These are phyloP conservation scores for Drosophila neotestacea DNA, from an alignment of 2,888 invertebrate species.

Conservation along the genomic window DNA sequence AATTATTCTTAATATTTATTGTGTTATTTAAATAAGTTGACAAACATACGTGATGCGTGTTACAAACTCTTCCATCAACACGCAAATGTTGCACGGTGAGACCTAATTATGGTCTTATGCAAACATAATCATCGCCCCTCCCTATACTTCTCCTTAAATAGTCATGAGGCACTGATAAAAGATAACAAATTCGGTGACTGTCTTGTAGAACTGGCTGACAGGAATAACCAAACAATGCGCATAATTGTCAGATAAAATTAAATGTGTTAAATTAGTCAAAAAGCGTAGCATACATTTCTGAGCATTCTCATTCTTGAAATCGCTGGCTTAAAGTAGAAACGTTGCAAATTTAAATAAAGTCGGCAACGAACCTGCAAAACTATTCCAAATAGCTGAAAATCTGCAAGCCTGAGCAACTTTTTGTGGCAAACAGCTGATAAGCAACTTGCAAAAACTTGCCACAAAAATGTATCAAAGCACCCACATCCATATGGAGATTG, in stretches of 20 bases:
- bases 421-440: background rate
- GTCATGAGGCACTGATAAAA: slow-evolving; percentile 42
- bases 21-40: slow-evolving; percentile 34
- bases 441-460: background rate
- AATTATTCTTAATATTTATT: slow-evolving; percentile 52
- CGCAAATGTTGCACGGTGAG: background rate
- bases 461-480: background rate
- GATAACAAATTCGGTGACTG: slow-evolving; percentile 28
- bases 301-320: slow-evolving; percentile 5
- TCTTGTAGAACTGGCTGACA: background rate
- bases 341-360: slow-evolving; percentile 34
- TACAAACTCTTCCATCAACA: slow-evolving; percentile 4
- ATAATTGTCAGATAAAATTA: slow-evolving; percentile 42
- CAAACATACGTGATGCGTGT: slow-evolving; percentile 22
- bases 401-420: slow-evolving; percentile 8
- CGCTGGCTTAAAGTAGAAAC: slow-evolving; percentile 23
- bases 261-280: slow-evolving; percentile 38
- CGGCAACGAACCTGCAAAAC: background rate
- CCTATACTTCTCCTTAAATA: slow-evolving; percentile 17
- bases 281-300: slow-evolving; percentile 44
- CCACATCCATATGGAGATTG: slow-evolving; percentile 33
- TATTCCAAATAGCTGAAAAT: slow-evolving; percentile 6
- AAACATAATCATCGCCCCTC: slow-evolving; percentile 31
- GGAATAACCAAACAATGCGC: slow-evolving; percentile 15
- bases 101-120: slow-evolving; percentile 38